A percentile compares a stretch with the other conserved stretches of the same genome.
phyloP scores from a whole-genome alignment of 1,140 invertebrate genomes.

The Andricus grossulariae region DNA sequence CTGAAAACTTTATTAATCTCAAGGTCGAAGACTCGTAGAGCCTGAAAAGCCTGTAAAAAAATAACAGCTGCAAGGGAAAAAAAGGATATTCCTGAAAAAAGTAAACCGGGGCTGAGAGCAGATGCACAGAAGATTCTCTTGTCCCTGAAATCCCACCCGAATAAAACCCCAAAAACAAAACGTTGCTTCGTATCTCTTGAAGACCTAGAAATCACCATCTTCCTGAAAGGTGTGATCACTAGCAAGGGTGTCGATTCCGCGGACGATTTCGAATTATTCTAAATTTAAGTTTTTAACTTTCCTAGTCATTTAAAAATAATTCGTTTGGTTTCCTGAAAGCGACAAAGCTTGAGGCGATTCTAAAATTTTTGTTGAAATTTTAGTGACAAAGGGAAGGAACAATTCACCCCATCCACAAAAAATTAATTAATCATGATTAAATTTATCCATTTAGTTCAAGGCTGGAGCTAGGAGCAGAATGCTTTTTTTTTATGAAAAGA shows the following conservation, averaged over 20 bases:
- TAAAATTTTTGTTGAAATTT: too few relatives aligned
- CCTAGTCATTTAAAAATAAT: too few relatives aligned
- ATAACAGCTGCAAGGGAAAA: slow-evolving; percentile 69
- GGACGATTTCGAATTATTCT: too few relatives aligned
- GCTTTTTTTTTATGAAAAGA: too few relatives aligned
- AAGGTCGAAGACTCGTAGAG: slow-evolving; percentile 68
- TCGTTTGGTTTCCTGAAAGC: too few relatives aligned
- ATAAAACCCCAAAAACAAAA: slow-evolving; percentile 49
- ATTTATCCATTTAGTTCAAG: too few relatives aligned
- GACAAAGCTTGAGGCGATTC: too few relatives aligned
- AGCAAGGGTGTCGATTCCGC: background rate
- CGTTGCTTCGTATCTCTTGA: slow-evolving; percentile 49
- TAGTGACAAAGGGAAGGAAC: too few relatives aligned
- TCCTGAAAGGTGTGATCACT: background rate
- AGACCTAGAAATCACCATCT: slow-evolving; percentile 58
- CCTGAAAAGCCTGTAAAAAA: slow-evolving; percentile 74
- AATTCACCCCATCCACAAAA: too few relatives aligned
- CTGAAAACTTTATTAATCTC: slow-evolving; percentile 65
- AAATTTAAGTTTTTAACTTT: too few relatives aligned
- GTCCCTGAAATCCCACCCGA: slow-evolving; percentile 62
- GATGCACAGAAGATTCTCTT: slow-evolving; percentile 62
- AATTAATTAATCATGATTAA: too few relatives aligned
- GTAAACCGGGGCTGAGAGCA: slow-evolving; percentile 55
- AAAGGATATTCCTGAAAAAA: slow-evolving; percentile 66
- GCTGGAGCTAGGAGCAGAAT: too few relatives aligned